Evolutionary conservation across 1,140 invertebrate species (phyloP), one percentile per base, ranked within the genome.

Genomic region (Camponotus vicinus): DNA sequence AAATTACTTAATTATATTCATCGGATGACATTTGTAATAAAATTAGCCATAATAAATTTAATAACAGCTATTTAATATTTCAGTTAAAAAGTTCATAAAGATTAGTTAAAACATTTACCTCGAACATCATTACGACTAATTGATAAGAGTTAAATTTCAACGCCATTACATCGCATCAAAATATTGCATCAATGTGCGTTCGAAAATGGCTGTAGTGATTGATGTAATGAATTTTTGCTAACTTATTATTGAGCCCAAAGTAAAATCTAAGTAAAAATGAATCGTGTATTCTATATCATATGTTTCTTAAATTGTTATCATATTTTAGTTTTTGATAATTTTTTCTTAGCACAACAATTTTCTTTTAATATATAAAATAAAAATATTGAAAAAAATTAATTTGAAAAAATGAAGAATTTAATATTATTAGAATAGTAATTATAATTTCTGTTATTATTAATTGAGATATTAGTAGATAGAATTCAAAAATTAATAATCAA

Each of bases 1-100:
- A 18, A 52, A 15, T 1, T 52, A 3, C 49, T 15, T 15, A 52
- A 18, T 3, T 15, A 34, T 57, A 42, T 80, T 59, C 40, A 70
- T n/a, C 18, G n/a, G 21, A 21, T 9, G 11, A 64, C 2, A 57
- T 67, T 45, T 66, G 4, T 37, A 8, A 27, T 69, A 69, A 52
- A 15, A 70, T 57, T 70, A 42, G 27, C 37, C 15, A 42, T 6
- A 18, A 42, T 66, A 1, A 80, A 69, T 80, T 69, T 13, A 55
- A 42, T 55, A 55, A 69, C 9, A 49, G 42, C 57, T 57, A 69
- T 57, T 42, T 59, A 8, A 32, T 37, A 40, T 40, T 27, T 5
- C n/a, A n/a, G 11, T 55, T 40, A 32, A 11, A 9, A 45, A 9
- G 34, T 57, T 57, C n/a, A 40, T 70, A 42, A 34, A 21, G 15